phyloP scores from a whole-genome alignment of 2,113 vertebrate genomes.

The Typhlomys cinereus region DNA sequence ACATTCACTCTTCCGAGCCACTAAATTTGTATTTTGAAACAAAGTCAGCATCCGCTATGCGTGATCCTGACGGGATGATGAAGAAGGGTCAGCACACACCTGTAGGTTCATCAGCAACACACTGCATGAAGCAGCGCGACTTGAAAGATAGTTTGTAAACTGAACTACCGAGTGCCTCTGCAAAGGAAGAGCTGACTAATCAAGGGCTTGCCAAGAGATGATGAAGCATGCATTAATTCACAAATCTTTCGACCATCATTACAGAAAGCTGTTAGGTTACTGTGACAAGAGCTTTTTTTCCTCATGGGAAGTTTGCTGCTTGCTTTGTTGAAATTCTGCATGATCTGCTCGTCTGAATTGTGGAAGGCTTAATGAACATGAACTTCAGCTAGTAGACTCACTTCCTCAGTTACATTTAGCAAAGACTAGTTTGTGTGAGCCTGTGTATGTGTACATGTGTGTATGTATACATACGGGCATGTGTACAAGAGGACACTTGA shows the following conservation, averaged over 20 bases:
- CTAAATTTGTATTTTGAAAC: background rate
- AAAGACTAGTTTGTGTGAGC: slow-evolving; percentile 11
- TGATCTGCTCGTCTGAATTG: background rate
- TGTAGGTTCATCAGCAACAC: background rate
- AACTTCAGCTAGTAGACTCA: background rate
- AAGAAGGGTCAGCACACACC: background rate
- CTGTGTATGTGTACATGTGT: too few relatives aligned
- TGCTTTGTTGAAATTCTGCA: background rate
- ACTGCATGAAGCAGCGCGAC: background rate
- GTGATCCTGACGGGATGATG: background rate
- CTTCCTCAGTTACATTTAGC: background rate
- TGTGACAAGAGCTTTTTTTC: background rate
- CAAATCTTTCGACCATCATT: background rate
- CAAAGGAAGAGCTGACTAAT: background rate
- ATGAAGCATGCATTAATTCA: background rate
- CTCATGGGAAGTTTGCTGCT: background rate
- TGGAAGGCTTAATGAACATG: background rate
- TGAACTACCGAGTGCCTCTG: background rate
- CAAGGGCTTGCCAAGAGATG: background rate
- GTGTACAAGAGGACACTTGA: too few relatives aligned
- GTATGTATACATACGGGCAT: too few relatives aligned
- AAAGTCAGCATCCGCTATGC: background rate
- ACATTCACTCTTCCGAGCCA: background rate
- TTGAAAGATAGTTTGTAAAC: slow-evolving; percentile 39
- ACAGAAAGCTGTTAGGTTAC: background rate